These are phyloP conservation scores for Drosophila kuntzei DNA, from an alignment of 2,888 invertebrate genomes.

Conservation along the genomic window DNA sequence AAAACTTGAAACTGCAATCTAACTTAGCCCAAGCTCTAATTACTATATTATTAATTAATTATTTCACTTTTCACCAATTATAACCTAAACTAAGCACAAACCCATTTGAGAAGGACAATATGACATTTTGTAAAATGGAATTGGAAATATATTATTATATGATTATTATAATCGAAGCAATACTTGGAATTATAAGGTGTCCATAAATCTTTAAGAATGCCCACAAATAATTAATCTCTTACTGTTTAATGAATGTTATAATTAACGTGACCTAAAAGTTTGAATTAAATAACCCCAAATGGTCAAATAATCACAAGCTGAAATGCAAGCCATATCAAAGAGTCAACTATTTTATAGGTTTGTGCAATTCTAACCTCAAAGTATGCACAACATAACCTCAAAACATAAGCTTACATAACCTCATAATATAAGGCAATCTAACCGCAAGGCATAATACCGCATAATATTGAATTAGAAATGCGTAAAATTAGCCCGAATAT, in stretches of 20 bases:
- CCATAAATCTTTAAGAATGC: neutral
- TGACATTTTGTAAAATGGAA: too few relatives aligned
- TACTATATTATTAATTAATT: too few relatives aligned
- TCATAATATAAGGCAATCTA: constrained; percentile 28
- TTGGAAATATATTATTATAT: too few relatives aligned
- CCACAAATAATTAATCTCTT: neutral
- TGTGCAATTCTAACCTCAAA: neutral
- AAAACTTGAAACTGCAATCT: too few relatives aligned
- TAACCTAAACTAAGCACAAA: too few relatives aligned
- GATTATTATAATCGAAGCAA: neutral
- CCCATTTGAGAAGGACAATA: too few relatives aligned
- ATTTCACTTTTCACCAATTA: too few relatives aligned
- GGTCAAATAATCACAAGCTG: constrained; percentile 1
- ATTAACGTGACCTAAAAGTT: constrained; percentile 9
- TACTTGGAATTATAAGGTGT: neutral
- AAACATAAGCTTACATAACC: constrained; percentile 14
- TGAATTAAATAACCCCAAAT: constrained; percentile 5
- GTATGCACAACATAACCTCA: constrained; percentile 21
- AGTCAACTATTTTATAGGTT: constrained; percentile 1
- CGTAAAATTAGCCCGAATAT: constrained; percentile 64
- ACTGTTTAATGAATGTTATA: neutral
- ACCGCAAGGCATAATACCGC: constrained; percentile 48
- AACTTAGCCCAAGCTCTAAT: too few relatives aligned
- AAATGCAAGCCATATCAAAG: neutral
- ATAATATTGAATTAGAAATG: constrained; percentile 67